A percentile compares a stretch with the other conserved stretches of the same genome.
Conservation (phyloP, 2,797 vertebrate species). For the Takifugu rubripes region DNA sequence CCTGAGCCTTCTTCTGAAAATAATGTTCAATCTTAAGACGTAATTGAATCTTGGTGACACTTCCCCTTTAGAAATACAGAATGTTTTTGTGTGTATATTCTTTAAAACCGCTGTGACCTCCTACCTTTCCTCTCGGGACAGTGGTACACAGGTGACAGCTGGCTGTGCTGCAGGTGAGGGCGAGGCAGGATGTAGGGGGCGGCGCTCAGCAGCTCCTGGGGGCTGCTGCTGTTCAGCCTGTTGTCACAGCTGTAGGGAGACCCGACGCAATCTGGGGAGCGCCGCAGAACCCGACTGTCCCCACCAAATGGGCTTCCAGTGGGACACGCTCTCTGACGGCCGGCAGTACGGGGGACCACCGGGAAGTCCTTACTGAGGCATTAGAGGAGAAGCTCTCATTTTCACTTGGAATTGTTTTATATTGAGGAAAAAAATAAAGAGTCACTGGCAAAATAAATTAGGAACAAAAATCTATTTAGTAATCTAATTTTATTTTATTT, state of each 20-base stretch:
- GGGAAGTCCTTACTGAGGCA: slow-evolving; percentile 90
- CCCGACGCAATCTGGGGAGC: slow-evolving; percentile 77
- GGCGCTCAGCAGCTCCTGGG: slow-evolving; percentile 80
- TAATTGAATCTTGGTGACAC: no score
- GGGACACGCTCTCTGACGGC: slow-evolving; percentile 85
- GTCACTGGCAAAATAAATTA: no score
- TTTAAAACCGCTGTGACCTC: background rate
- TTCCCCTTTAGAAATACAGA: no score
- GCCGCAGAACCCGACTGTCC: slow-evolving; percentile 76
- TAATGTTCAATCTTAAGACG: no score
- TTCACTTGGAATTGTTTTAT: background rate
- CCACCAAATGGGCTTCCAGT: slow-evolving; percentile 84
- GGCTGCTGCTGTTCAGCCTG: slow-evolving; percentile 78
- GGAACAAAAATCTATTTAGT: no score
- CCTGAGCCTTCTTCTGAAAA: no score
- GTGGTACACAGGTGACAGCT: slow-evolving; percentile 79
- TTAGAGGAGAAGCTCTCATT: background rate
- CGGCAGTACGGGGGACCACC: slow-evolving; percentile 89
- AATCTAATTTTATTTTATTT: no score
- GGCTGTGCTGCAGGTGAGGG: slow-evolving; percentile 73
- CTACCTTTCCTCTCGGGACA: slow-evolving; percentile 93
- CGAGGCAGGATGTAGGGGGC: slow-evolving; percentile 82
- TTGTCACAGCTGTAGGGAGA: slow-evolving; percentile 91
- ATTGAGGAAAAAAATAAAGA: no score
- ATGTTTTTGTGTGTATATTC: no score